Conservation (phyloP, 2,797 vertebrate genomes). For the Ambastaia sidthimunki region DNA sequence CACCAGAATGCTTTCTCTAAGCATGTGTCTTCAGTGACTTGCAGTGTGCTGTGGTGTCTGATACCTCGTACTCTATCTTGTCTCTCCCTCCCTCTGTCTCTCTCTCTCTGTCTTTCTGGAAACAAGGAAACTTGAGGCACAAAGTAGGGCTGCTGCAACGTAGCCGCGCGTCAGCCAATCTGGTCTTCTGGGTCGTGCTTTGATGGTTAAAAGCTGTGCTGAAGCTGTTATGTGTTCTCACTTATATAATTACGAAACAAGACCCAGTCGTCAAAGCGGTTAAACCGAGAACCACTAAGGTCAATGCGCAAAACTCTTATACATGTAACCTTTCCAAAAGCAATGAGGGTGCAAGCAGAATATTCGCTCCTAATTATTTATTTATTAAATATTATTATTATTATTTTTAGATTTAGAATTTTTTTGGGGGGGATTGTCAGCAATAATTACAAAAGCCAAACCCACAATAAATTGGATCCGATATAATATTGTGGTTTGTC, state of each 20-base stretch:
- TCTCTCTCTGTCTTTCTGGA: slow-evolving; percentile 30
- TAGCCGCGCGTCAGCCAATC: slow-evolving; percentile 75
- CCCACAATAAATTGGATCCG: background rate
- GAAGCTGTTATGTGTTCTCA: slow-evolving; percentile 34
- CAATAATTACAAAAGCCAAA: background rate
- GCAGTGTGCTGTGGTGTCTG: slow-evolving; percentile 25
- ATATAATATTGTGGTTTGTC: slow-evolving; percentile 9
- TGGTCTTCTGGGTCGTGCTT: slow-evolving; percentile 70
- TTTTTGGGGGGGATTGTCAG: background rate
- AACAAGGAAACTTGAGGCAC: slow-evolving; percentile 50
- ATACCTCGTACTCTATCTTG: slow-evolving; percentile 25
- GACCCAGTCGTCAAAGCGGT: slow-evolving; percentile 9
- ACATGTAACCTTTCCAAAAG: background rate
- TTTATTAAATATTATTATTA: background rate
- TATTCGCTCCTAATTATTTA: background rate
- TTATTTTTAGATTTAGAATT: background rate
- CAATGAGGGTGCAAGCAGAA: background rate
- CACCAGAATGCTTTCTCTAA: slow-evolving; percentile 22
- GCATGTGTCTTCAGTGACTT: slow-evolving; percentile 44
- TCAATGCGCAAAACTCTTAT: background rate
- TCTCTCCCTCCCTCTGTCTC: slow-evolving; percentile 24
- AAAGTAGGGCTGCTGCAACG: slow-evolving; percentile 67
- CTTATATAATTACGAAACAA: slow-evolving; percentile 45
- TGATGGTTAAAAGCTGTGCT: slow-evolving; percentile 40
- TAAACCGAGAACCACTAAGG: background rate